Conservation (phyloP, 2,113 vertebrate genomes). For the Alces alces region DNA sequence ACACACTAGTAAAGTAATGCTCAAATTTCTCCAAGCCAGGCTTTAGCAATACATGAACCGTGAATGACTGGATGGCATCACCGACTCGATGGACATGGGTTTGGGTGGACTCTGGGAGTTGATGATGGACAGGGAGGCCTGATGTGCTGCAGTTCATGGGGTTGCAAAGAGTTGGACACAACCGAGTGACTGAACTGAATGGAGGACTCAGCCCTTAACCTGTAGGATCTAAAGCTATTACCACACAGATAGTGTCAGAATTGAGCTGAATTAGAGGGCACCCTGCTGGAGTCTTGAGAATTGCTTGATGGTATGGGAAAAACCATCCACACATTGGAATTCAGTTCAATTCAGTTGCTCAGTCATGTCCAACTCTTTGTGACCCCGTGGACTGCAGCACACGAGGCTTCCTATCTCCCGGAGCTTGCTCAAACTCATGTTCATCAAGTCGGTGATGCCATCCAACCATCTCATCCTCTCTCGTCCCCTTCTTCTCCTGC, state of each 20-base stretch:
- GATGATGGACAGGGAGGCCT: no score
- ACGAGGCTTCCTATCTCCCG: fast-evolving
- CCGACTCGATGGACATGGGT: no score
- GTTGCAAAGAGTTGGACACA: no score
- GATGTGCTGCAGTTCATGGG: no score
- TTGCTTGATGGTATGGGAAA: background rate
- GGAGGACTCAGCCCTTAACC: background rate
- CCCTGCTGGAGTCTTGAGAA: background rate
- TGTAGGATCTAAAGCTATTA: background rate
- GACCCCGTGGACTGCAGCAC: background rate
- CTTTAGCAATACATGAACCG: no score
- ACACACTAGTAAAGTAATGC: no score
- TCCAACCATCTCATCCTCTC: background rate
- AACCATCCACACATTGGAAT: background rate
- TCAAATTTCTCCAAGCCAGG: no score
- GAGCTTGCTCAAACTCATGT: background rate
- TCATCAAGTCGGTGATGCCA: background rate
- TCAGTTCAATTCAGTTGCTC: background rate
- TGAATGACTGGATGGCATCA: no score
- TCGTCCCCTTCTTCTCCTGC: background rate
- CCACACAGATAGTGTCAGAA: background rate
- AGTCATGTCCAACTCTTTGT: fast-evolving
- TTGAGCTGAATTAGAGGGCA: background rate
- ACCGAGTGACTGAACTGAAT: no score
- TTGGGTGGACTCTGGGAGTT: no score